Base-by-base conservation (phyloP, 1,140 invertebrate genomes). In the Dreissena polymorpha region DNA sequence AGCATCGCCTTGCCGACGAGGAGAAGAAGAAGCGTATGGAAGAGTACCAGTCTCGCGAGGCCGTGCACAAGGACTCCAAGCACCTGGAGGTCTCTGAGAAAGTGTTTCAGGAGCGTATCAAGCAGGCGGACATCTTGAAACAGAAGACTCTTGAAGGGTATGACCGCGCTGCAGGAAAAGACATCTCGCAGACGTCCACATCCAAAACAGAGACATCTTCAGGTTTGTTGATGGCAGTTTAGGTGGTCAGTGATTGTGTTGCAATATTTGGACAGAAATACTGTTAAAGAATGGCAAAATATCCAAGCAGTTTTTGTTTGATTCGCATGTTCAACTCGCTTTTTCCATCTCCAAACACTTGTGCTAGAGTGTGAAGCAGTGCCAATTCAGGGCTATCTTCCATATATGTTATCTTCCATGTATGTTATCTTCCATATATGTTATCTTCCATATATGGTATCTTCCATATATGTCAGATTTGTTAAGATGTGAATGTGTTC, bases 11-110 rank as follows among this genome's bases (percentile, higher is more conserved):
- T 29, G 91, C 92, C 0, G 91, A 90, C n/a, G 91, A 92, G 64
- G 87, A 91, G 39, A 93, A 93, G 79, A 73, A 86, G 76, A 84
- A 88, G 25, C 90, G 89, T 69, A 73, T 93, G 82, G 86, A 89
- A 14, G 90, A 91, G 72, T 93, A 91, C 76, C 70, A n/a, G 50
- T 25, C 71, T 5, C 60, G 27, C 10, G 57, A 55, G 2, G 80
- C 70, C 49, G 57, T 39, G 14, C 69, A 81, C 25, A 65, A 72
- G 0, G 77, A 80, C 25, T 71, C 67, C 12, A 29, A 21, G 60
- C 67, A 70, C 57, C 65, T 71, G 0, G 77, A 71, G 23, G 50
- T 80, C 12, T 80, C 77, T 10, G 69, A 71, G 21, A 39, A 64
- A 18, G 51, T 57, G 0, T 18, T 80, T 10, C 1, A 80, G 29